phyloP scores from a whole-genome alignment of 1,140 invertebrate genomes.

The Homalodisca vitripennis region DNA sequence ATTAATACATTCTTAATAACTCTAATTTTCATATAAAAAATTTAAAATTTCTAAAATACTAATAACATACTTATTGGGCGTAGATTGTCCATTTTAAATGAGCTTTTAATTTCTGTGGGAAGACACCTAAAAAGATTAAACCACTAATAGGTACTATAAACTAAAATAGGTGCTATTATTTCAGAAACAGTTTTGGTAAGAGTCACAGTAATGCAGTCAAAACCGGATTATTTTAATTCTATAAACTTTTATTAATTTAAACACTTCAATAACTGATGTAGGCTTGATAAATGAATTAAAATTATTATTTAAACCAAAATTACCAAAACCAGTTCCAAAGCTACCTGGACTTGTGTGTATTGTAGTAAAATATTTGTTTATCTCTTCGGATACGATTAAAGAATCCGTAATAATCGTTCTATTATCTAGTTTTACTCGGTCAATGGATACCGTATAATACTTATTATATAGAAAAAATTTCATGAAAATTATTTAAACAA shows the following conservation, averaged over 20 bases:
- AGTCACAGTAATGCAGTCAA: not conserved
- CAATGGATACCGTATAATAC: not conserved
- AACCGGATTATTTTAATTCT: slow-evolving; percentile 4
- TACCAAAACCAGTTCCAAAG: not conserved
- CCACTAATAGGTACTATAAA: slow-evolving; percentile 15
- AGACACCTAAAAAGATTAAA: slow-evolving; percentile 6
- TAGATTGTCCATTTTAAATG: slow-evolving; percentile 23
- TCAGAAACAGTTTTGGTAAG: too few relatives aligned
- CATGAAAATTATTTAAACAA: not conserved
- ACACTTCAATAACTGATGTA: not conserved
- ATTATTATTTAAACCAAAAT: not conserved
- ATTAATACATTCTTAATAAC: slow-evolving; percentile 18
- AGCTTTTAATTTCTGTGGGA: slow-evolving; percentile 24
- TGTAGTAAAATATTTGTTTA: too few relatives aligned
- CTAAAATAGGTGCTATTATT: slow-evolving; percentile 16
- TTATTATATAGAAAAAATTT: slow-evolving; percentile 1
- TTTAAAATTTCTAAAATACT: slow-evolving; percentile 29
- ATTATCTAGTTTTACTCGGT: slow-evolving; percentile 14
- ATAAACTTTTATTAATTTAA: slow-evolving; percentile 1
- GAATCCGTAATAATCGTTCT: not conserved
- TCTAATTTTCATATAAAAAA: slow-evolving; percentile 23
- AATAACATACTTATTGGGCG: slow-evolving; percentile 23
- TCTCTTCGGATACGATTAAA: too few relatives aligned
- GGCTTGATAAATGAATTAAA: slow-evolving; percentile 16
- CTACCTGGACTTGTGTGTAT: not conserved